Conservation (phyloP, 2,888 invertebrate genomes). For the Andrena hattorfiana region DNA sequence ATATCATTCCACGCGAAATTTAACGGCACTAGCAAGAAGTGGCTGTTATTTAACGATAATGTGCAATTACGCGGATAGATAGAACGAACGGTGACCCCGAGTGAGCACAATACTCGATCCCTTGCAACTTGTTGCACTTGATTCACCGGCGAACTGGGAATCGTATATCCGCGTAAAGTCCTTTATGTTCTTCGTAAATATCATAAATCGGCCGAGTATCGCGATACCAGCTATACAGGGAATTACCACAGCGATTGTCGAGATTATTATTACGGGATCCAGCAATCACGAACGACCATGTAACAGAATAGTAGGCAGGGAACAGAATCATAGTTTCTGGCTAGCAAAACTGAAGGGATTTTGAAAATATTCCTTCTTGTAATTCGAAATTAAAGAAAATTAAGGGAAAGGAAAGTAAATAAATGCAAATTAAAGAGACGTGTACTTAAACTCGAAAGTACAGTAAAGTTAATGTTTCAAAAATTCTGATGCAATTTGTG, state of each 20-base stretch:
- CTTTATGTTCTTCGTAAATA: constrained; percentile 46
- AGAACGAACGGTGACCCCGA: constrained; percentile 25
- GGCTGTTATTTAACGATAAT: constrained; percentile 28
- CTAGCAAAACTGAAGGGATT: no score
- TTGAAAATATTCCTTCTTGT: no score
- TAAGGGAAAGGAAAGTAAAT: no score
- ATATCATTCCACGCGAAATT: background rate
- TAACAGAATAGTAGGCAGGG: background rate
- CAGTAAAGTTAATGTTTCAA: no score
- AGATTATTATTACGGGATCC: background rate
- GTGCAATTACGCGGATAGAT: constrained; percentile 33
- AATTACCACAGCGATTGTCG: background rate
- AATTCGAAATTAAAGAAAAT: no score
- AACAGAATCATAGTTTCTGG: no score
- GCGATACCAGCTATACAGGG: background rate
- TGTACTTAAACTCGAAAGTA: no score
- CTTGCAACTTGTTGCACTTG: constrained; percentile 71
- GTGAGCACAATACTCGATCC: constrained; percentile 42
- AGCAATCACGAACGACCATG: background rate
- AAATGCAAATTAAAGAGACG: no score
- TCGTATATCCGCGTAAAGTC: constrained; percentile 46
- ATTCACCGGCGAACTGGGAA: constrained; percentile 56
- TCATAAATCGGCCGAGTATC: constrained; percentile 31
- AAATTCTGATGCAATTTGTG: no score
- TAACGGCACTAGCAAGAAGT: constrained; percentile 7